Evolutionary conservation across 2,888 invertebrate species (phyloP).

Genomic region (Cephus runcator): DNA sequence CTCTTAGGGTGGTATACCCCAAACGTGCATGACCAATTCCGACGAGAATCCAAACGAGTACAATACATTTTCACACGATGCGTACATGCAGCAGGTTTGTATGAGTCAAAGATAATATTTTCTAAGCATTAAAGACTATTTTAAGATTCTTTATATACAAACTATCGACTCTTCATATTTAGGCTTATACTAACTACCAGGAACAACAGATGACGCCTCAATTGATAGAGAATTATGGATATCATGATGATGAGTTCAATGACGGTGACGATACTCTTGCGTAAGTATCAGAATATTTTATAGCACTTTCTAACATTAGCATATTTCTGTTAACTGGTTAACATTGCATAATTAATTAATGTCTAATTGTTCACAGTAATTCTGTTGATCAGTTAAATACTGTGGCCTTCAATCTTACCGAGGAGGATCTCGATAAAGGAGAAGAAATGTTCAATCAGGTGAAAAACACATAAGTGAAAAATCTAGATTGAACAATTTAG

Average conservation of each 20-base stretch:
- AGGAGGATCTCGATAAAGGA: constrained; percentile 65
- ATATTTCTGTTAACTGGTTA: not conserved
- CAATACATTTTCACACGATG: constrained; percentile 42
- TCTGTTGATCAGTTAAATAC: constrained; percentile 59
- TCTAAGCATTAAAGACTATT: not conserved
- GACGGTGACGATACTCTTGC: constrained; percentile 70
- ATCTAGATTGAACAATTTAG: not conserved
- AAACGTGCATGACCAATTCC: constrained; percentile 39
- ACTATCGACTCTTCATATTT: constrained; percentile 19
- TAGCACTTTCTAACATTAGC: constrained; percentile 13
- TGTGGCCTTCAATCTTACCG: constrained; percentile 66
- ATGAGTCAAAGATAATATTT: not conserved
- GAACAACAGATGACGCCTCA: constrained; percentile 72
- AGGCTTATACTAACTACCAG: constrained; percentile 73
- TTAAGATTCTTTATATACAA: constrained; percentile 34
- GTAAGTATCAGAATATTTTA: constrained; percentile 59
- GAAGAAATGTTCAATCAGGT: constrained; percentile 74
- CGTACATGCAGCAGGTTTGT: constrained; percentile 37
- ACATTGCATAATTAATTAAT: not conserved
- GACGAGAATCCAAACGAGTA: constrained; percentile 48
- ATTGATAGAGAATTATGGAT: constrained; percentile 73
- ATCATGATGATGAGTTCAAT: constrained; percentile 73
- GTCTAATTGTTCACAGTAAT: constrained; percentile 51
- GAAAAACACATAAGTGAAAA: constrained; percentile 35
- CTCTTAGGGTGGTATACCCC: constrained; percentile 39